Conservation (phyloP, 2,797 vertebrate genomes). For the Triplophysa yarkandensis region DNA sequence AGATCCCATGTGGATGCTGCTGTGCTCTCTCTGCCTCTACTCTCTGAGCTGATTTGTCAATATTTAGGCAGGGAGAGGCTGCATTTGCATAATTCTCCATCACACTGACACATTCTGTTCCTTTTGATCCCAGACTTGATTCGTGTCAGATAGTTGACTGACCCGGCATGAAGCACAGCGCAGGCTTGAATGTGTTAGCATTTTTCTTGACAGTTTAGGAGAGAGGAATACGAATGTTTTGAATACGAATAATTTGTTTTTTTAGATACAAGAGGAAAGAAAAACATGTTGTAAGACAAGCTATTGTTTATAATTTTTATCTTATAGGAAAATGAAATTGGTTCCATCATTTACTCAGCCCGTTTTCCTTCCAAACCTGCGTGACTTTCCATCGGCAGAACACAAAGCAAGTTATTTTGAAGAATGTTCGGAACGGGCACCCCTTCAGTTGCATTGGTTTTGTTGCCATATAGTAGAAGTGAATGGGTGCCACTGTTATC, state of each 20-base stretch:
- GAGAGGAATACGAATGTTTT: background rate
- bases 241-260: background rate
- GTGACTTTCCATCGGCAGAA: too few species aligned
- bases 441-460: too few species aligned
- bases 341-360: too few species aligned
- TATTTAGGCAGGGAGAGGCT: slow-evolving; percentile 63
- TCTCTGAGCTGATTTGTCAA: slow-evolving; percentile 72
- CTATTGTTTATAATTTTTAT: background rate
- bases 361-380: too few species aligned
- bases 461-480: too few species aligned
- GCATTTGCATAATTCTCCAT: slow-evolving; percentile 65
- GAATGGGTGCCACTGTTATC: too few species aligned
- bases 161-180: background rate
- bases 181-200: slow-evolving; percentile 5
- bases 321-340: too few species aligned
- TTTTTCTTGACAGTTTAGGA: background rate
- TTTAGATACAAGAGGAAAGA: background rate
- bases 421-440: too few species aligned
- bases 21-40: slow-evolving; percentile 52
- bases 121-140: slow-evolving; percentile 55
- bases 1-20: slow-evolving; percentile 58
- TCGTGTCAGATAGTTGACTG: slow-evolving; percentile 42
- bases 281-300: background rate
- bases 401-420: too few species aligned
- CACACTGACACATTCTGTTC: slow-evolving; percentile 61